A percentile compares a stretch with the other conserved stretches of the same genome.
These are phyloP conservation scores for Drosophila nikananu DNA, from an alignment of 1,140 invertebrate species.

Conservation along the genomic window DNA sequence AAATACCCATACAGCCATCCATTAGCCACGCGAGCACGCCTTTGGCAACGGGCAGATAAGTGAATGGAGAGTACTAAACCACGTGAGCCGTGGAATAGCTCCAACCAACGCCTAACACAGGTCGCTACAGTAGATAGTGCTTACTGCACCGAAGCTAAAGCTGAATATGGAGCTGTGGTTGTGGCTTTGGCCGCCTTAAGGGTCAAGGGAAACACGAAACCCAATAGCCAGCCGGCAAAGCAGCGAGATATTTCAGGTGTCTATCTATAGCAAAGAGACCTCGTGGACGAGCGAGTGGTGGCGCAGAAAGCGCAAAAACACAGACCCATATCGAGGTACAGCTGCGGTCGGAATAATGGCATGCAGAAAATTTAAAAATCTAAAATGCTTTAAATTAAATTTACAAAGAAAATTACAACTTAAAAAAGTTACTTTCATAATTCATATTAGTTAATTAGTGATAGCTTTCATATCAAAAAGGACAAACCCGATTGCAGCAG, in stretches of 20 bases:
- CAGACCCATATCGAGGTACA: conserved; percentile 16
- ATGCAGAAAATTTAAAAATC: conserved; percentile 1
- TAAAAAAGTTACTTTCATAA: neutral
- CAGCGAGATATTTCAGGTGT: conserved; percentile 68
- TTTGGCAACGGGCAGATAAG: conserved; percentile 36
- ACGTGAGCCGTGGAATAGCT: conserved; percentile 28
- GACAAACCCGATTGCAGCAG: neutral
- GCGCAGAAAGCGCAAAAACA: conserved; percentile 32
- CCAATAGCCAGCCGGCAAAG: conserved; percentile 11
- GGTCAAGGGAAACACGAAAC: conserved; percentile 14
- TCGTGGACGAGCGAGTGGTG: conserved; percentile 21
- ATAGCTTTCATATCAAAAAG: neutral
- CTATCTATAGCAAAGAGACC: conserved; percentile 55
- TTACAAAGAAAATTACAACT: neutral
- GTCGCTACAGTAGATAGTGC: neutral
- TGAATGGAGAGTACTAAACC: conserved; percentile 28
- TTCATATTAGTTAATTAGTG: neutral
- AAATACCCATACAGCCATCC: conserved; percentile 11
- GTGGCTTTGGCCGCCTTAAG: conserved; percentile 6
- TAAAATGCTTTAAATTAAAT: neutral
- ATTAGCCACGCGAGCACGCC: conserved; percentile 36
- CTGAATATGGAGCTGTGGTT: conserved; percentile 15
- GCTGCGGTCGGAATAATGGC: conserved; percentile 4
- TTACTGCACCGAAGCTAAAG: conserved; percentile 6
- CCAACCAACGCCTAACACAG: conserved; percentile 3